phyloP scores from a whole-genome alignment of 1,140 invertebrate species.

The Stegodyphus mimosarum region DNA sequence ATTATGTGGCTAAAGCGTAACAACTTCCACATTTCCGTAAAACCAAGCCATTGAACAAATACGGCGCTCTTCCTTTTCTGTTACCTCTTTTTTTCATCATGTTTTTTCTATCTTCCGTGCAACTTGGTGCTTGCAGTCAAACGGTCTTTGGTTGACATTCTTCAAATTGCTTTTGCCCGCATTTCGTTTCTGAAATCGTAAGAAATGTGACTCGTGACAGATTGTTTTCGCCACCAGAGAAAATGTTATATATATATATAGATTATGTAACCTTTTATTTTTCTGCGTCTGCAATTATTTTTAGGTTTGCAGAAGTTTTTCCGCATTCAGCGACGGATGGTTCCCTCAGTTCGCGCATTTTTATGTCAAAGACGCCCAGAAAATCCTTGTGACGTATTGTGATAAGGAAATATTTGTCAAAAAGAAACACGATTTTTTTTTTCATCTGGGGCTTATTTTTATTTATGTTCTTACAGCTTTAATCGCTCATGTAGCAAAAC shows the following conservation, averaged over 20 bases:
- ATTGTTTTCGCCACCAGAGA: conserved; percentile 31
- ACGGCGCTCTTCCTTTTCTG: background rate
- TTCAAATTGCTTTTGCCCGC: conserved; percentile 49
- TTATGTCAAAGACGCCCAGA: conserved; percentile 27
- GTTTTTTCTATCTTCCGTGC: background rate
- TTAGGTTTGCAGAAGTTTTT: conserved; percentile 27
- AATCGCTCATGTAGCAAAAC: no score
- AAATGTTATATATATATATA: conserved; percentile 15
- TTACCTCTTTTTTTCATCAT: conserved; percentile 10
- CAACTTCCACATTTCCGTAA: conserved; percentile 31
- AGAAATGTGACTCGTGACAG: conserved; percentile 38
- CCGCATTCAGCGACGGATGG: conserved; percentile 7
- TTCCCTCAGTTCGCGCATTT: conserved; percentile 26
- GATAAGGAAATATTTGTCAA: conserved; percentile 18
- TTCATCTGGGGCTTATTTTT: background rate
- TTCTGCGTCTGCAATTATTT: conserved; percentile 24
- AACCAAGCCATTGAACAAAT: conserved; percentile 23
- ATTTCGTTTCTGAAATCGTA: conserved; percentile 45
- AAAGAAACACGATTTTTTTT: conserved; percentile 3
- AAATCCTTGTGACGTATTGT: background rate
- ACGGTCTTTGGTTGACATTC: conserved; percentile 45
- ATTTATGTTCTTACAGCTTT: background rate
- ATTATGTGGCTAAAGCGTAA: conserved; percentile 25
- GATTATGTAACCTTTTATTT: conserved; percentile 44
- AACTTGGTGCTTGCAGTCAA: background rate